Base-by-base conservation (phyloP, 1,140 invertebrate genomes). In the Ips nitidus region DNA sequence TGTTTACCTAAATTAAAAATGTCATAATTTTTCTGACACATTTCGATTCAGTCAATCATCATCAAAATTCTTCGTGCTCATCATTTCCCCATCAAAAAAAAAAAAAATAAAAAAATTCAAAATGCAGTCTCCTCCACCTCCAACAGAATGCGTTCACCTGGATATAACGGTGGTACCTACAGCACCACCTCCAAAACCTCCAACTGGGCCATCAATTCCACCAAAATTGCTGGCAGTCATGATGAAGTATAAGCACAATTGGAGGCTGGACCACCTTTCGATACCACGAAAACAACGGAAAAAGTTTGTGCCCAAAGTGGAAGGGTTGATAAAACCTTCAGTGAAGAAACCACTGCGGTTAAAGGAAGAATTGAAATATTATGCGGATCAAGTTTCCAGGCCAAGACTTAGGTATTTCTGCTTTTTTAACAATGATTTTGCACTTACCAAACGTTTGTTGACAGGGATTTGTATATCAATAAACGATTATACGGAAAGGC, bases 181-280 rank as follows among this genome's bases (percentile, higher is more conserved):
- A 7, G 40, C 38, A 1, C 55, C 55, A 41, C 68, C 63, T 1
- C 61, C 66, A 1, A 41, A 41, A 36, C 63, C 62, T 2, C 50
- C 42, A 4, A 22, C 43, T 2, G 52, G 22, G 39, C 41, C 57
- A 1, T 6, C 22, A 2, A 66, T 74, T n/a, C 63, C 70, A 36
- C 55, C 52, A 3, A 72, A 74, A 50, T 43, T 72, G 2, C 37
- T 72, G 40, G 56, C 55, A 3, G 67, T 72, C 22, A 59, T 74
- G 61, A 65, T 53, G 47, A 74, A 74, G 60, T 74, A 74, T 52
- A 69, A 69, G 52, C 65, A 70, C 58, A 74, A 74, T 52, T 74
- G 73, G 73, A 52, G 73, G 56, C 37, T 74, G 41, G 58, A 70
- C 7, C 70, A 72, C 39, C 40, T 74, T n/a, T 62, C 71, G 2